Conservation (phyloP, 2,888 invertebrate genomes). For the Agrotis exclamationis region DNA sequence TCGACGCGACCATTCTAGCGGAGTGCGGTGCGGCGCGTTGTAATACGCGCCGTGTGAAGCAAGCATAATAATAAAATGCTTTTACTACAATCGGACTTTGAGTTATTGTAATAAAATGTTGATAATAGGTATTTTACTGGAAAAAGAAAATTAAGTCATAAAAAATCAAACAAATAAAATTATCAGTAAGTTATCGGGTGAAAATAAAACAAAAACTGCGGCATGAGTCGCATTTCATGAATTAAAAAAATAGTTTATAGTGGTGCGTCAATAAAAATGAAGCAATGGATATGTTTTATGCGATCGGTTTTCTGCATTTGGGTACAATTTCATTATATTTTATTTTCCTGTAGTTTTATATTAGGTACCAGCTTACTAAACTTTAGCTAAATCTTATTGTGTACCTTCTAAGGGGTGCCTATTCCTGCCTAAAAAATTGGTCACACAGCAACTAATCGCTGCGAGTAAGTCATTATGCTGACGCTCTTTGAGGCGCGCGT, state of each 20-base stretch:
- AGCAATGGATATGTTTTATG: slow-evolving; percentile 8
- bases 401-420: not conserved
- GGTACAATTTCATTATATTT: slow-evolving; percentile 24
- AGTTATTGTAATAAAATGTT: slow-evolving; percentile 31
- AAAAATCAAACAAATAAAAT: not conserved
- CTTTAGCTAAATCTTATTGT: not conserved
- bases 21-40: no score
- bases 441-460: no score
- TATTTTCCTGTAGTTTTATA: not conserved
- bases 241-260: slow-evolving; percentile 5
- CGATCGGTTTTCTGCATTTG: slow-evolving; percentile 17
- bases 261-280: slow-evolving; percentile 25
- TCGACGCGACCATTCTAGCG: no score
- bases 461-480: no score
- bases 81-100: slow-evolving; percentile 18
- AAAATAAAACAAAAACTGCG: not conserved
- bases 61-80: not conserved
- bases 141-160: slow-evolving; percentile 17
- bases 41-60: no score
- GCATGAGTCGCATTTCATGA: not conserved
- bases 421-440: no score
- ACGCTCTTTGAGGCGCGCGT: no score
- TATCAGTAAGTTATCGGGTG: not conserved
- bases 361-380: not conserved
- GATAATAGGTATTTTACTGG: slow-evolving; percentile 28